Base-by-base conservation (phyloP, 2,888 invertebrate species). In the Ormyrus thymus region DNA sequence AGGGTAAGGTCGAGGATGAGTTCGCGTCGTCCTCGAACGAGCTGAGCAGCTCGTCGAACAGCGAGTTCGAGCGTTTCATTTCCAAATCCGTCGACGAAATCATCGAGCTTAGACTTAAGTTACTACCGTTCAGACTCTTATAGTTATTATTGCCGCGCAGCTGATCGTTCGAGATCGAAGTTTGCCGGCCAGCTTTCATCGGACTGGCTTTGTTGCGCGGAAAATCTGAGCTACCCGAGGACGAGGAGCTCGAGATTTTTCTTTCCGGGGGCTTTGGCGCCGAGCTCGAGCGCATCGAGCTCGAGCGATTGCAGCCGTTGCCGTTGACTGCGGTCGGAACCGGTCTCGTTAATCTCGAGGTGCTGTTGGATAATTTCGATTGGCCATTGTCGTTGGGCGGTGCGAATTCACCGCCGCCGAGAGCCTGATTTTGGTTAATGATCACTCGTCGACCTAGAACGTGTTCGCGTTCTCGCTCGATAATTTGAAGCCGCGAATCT, bases 11-110 rank as follows among this genome's bases (percentile, higher is more conserved):
- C 29, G 65, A 69, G 72, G 89, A 91, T 86, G 93, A 70, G 61
- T 76, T 81, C 82, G 89, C 89, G 86, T 94, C 93, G 84, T 94
- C 94, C 83, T 94, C 94, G 86, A 94, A 94, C 81, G 93, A 92
- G 83, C 93, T 93, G 90, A 94, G 93, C 85, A 94, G 92, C 88
- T 94, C 94, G 86, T 94, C 94, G 81, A 94, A 91, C 80, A 87
- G 80, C 0, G 86, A 89, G 72, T 86, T 87, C 65, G 89, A 87
- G 51, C 88, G 85, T 73, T 89, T 88, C n/a, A 86, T 82, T 64
- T 87, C 88, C 29, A 83, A 45, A 55, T 89, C 89, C 62, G 82
- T 82, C 71, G 87, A 87, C 64, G 87, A 87, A 1, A 87, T 81
- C 69, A 88, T 87, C 1, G 89, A 89, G 76, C 83, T 87, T 7